Evolutionary conservation across 2,113 vertebrate genomes (phyloP), one percentile per base, ranked within the genome.

Genomic region (Anguilla rostrata): DNA sequence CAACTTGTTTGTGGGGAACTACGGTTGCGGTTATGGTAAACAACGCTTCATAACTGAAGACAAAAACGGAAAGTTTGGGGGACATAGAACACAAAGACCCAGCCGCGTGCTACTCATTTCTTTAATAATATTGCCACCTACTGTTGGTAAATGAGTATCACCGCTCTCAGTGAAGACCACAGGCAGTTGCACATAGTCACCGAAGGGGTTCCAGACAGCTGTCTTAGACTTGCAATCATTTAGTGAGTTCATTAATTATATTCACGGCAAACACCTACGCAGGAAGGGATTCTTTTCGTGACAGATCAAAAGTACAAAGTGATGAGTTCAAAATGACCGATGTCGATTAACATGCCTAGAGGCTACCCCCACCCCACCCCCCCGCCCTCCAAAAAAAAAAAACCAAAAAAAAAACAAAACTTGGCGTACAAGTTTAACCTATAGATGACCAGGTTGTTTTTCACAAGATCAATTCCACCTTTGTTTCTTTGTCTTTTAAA

Each of bases 41-140:
- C 40, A 14, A 8, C 0, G 63, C 39, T 12, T 5, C 60, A 66
- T 7, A 26, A 66, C 12, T 12, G 12, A 63, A 0, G 39, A 34
- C 46, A 29, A 29, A 83, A 53, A 83, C 0, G 26, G 5, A 39
- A 41, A 75, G 71, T 34, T 75, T 75, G n/a, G 71, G 8, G n/a
- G 29, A 2, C 7, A 34, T 12, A 12, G 71, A 75, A 75, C n/a
- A 29, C 71, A 75, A 75, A 75, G 2, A 26, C 20, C 71, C 71
- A 26, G 29, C 39, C 29, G 79, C 20, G 8, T n/a, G 1, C 57
- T 79, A 9, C 39, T n/a, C 82, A 92, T 94, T 94, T 88, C 93
- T 92, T 89, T 91, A 87, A 87, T 86, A 94, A 93, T 89, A 92
- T 80, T 83, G 83, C 93, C 94, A 91, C 92, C 93, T 95, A 91